phyloP scores from a whole-genome alignment of 2,797 vertebrate species.

The Onychomys arenicola region DNA sequence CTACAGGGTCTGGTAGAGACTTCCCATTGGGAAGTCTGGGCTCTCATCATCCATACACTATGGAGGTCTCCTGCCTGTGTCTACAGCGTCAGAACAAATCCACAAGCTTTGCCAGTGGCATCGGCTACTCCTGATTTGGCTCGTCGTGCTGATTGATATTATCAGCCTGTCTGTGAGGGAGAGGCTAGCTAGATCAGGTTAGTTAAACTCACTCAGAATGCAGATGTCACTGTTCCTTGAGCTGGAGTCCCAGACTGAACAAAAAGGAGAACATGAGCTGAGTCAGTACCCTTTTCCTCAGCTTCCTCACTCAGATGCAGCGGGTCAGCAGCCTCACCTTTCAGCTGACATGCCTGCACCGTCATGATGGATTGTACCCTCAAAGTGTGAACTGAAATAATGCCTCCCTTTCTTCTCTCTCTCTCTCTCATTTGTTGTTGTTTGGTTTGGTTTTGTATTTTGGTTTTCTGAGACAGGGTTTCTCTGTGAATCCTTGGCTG shows the following conservation, averaged over 20 bases:
- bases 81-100: not conserved
- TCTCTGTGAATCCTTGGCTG: not conserved
- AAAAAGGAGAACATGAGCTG: not conserved
- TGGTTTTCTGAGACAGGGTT: not conserved
- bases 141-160: not conserved
- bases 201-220: not conserved
- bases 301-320: too few species aligned
- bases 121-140: not conserved
- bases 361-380: not conserved
- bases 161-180: not conserved
- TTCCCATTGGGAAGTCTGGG: not conserved
- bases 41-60: not conserved
- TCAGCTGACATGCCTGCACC: too few species aligned
- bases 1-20: accelerated
- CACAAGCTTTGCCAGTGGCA: not conserved
- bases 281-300: too few species aligned
- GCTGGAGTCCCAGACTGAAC: not conserved
- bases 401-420: accelerated
- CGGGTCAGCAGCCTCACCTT: not conserved
- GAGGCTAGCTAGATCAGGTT: too few species aligned
- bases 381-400: not conserved
- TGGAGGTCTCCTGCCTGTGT: too few species aligned
- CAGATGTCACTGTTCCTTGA: not conserved
- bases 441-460: too few species aligned
- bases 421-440: not conserved